Base-by-base conservation (phyloP, 1,140 invertebrate genomes). In the Solenopsis fugax region DNA sequence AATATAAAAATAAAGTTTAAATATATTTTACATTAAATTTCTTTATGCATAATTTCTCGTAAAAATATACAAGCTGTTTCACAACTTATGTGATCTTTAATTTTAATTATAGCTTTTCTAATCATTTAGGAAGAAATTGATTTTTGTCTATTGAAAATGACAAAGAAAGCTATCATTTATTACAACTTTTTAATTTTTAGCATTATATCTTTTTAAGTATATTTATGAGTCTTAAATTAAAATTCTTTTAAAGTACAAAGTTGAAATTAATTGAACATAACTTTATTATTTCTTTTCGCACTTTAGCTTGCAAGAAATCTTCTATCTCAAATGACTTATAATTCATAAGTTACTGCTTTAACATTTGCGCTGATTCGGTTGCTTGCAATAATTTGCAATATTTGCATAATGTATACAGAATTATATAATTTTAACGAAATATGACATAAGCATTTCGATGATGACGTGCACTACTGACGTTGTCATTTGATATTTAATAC, bases 401-500 rank as follows among this genome's bases (percentile, higher is more conserved):
- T n/a, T n/a, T n/a, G 12, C 16, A 64, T 60, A 69, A 18, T 18
- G 13, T 9, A 29, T 71, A 18, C 29, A 34, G 18, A 71, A 0
- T 34, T 54, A 72, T 34, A 24, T 71, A 52, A 52, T 5, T 71
- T 3, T 9, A 52, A 29, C 0, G 2, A 50, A n/a, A 73, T 5
- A 29, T 52, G 7, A 73, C 4, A 34, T 34, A 29, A 34, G 0
- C 7, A 72, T 73, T 52, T 52, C 0, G 5, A n/a, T 54, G 18
- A 12, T n/a, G 18, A 29, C 29, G 2, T 18, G 0, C 1, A 18
- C 29, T 18, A 18, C 2, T 48, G n/a, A 45, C 21, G 4, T 72
- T 72, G 34, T n/a, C 7, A 73, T n/a, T 73, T n/a, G n/a, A 1
- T 18, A 52, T 73, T 72, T 54, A 67, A 67, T 41, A 10, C 48